Percentiles rank a stretch among this genome's conserved stretches.
These are phyloP conservation scores for Colinus virginianus DNA, from an alignment of 2,113 vertebrate genomes.

Conservation along the genomic window DNA sequence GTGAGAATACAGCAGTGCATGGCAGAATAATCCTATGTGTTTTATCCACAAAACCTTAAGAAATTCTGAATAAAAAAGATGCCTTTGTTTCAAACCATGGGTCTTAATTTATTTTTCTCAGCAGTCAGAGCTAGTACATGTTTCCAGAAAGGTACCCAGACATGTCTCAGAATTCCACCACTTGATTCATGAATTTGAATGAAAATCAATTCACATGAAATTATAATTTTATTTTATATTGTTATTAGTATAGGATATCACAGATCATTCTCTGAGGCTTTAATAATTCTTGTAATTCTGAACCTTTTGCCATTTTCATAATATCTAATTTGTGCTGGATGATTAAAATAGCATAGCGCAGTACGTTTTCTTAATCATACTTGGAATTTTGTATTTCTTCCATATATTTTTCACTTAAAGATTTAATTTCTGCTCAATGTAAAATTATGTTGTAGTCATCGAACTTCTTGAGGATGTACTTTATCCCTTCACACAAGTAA, in stretches of 20 bases:
- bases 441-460: not conserved
- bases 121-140: accelerated
- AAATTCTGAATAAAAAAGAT: not conserved
- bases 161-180: not conserved
- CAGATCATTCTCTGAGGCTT: not conserved
- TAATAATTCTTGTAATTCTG: not conserved
- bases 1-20: not conserved
- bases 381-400: not conserved
- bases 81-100: not conserved
- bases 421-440: not conserved
- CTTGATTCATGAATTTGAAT: not conserved
- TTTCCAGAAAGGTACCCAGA: not conserved
- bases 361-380: not conserved
- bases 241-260: not conserved
- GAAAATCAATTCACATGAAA: not conserved
- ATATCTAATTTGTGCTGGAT: not conserved
- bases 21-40: not conserved
- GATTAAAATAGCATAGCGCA: not conserved
- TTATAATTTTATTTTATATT: not conserved
- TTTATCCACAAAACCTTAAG: not conserved
- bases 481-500: too few relatives aligned
- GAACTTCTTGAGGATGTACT: too few relatives aligned
- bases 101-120: not conserved
- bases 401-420: not conserved
- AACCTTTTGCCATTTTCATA: not conserved